These are phyloP conservation scores for Glyphotaelius pellucidus DNA, from an alignment of 2,888 invertebrate genomes.

Conservation along the genomic window DNA sequence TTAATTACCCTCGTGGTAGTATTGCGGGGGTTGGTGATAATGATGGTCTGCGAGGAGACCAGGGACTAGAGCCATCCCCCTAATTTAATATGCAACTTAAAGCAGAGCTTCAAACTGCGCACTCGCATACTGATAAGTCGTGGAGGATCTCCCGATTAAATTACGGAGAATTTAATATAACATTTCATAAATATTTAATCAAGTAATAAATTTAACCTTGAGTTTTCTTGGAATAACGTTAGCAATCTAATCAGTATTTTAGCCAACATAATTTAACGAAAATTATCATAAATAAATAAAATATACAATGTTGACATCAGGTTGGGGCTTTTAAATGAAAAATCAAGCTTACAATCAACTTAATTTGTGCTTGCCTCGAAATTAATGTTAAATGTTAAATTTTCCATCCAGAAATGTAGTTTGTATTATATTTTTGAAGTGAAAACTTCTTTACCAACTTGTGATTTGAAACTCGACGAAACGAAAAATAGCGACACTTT, in stretches of 20 bases:
- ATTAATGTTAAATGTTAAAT: background rate
- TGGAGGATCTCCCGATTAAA: background rate
- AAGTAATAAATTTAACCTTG: background rate
- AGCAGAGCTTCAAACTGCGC: constrained; percentile 15
- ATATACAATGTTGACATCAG: background rate
- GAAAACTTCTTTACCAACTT: too few relatives aligned
- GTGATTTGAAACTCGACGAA: too few relatives aligned
- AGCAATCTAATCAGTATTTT: background rate
- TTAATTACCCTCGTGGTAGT: background rate
- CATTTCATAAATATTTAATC: background rate
- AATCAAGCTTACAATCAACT: background rate
- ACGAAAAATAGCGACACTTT: too few relatives aligned
- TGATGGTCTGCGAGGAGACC: background rate
- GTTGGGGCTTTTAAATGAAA: background rate
- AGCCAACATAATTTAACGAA: background rate
- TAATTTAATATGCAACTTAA: constrained; percentile 36
- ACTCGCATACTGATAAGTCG: constrained; percentile 45
- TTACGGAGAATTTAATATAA: background rate
- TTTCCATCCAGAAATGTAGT: background rate
- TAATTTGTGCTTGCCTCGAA: background rate
- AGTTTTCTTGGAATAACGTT: background rate
- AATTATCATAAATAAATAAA: background rate
- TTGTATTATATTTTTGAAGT: background rate
- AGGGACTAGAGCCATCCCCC: background rate
- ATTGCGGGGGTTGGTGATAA: background rate